These are phyloP conservation scores for Damaliscus lunatus DNA, from an alignment of 2,113 vertebrate genomes.

Conservation along the genomic window DNA sequence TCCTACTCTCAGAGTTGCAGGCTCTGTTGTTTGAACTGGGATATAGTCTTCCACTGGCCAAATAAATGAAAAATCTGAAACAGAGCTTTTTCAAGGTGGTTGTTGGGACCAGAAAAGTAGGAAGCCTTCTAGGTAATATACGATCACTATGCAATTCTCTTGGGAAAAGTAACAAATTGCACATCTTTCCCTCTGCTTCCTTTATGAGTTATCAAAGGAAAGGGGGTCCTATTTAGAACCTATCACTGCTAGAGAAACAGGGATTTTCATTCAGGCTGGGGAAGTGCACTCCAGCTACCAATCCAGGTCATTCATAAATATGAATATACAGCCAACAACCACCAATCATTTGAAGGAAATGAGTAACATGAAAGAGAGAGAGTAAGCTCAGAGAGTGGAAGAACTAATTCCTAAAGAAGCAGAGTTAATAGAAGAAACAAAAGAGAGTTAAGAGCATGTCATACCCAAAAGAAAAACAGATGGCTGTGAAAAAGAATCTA, in stretches of 20 bases:
- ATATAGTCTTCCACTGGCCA: neutral
- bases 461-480: neutral
- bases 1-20: neutral
- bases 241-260: neutral
- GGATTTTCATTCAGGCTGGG: neutral
- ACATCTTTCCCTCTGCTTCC: neutral
- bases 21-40: neutral
- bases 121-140: neutral
- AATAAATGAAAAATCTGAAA: neutral
- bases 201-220: neutral
- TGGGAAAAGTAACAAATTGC: neutral
- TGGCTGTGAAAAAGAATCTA: slow-evolving; percentile 28
- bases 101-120: neutral
- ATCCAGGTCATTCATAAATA: neutral
- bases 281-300: neutral
- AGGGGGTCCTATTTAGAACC: neutral
- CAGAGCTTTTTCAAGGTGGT: neutral
- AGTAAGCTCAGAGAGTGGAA: neutral
- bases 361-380: neutral
- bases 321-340: neutral
- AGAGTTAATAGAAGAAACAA: neutral
- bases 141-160: neutral
- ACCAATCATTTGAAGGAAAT: neutral
- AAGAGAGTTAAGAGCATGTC: neutral
- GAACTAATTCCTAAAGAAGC: slow-evolving; percentile 35